A percentile compares a stretch with the other conserved stretches of the same genome.
Conservation (phyloP, 2,797 vertebrate species). For the Manis crassicaudata region DNA sequence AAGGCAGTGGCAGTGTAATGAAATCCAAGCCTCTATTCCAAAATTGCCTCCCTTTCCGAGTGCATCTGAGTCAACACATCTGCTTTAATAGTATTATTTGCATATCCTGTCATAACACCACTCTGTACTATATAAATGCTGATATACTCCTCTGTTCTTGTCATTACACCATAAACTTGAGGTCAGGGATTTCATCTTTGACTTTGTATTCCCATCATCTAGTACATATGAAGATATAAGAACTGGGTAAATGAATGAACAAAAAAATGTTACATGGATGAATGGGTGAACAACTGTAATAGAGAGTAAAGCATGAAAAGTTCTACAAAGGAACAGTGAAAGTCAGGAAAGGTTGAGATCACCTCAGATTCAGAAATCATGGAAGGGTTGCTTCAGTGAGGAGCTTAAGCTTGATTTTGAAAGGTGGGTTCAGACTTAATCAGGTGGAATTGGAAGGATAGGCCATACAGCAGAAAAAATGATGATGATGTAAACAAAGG, state of each 20-base stretch:
- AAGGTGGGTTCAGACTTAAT: background rate
- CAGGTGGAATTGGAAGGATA: background rate
- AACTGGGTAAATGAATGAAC: background rate
- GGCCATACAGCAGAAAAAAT: background rate
- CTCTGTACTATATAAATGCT: background rate
- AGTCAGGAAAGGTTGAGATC: background rate
- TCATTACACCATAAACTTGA: background rate
- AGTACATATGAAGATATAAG: background rate
- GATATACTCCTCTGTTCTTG: background rate
- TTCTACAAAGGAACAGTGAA: background rate
- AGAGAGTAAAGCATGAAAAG: background rate
- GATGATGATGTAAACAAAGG: background rate
- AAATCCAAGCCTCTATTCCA: background rate
- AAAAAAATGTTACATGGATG: background rate
- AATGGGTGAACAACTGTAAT: background rate
- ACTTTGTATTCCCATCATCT: background rate
- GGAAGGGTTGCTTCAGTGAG: background rate
- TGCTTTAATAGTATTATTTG: background rate
- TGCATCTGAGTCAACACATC: background rate
- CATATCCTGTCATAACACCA: background rate
- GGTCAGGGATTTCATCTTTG: background rate
- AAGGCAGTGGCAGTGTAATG: background rate
- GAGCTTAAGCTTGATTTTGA: background rate
- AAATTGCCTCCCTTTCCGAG: background rate
- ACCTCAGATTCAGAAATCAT: background rate